Evolutionary conservation across 2,888 invertebrate genomes (phyloP).

Genomic region (Latrodectus elegans): DNA sequence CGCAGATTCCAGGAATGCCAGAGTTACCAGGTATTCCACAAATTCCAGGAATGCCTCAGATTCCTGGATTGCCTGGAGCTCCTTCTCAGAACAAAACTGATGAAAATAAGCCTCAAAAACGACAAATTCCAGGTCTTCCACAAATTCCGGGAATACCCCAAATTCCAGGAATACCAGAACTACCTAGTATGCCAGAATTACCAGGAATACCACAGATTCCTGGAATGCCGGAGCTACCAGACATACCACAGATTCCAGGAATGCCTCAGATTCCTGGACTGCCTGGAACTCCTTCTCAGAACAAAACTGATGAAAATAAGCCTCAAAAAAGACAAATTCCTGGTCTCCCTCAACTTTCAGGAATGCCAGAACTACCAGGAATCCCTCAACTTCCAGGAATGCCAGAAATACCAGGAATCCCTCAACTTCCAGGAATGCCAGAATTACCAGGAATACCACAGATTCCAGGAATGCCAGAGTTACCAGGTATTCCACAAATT

Average conservation of each 20-base stretch:
- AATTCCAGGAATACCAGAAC: slow-evolving; percentile 42
- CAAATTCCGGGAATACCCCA: slow-evolving; percentile 31
- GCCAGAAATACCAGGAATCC: slow-evolving; percentile 47
- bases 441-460: slow-evolving; percentile 27
- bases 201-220: slow-evolving; percentile 32
- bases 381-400: slow-evolving; percentile 25
- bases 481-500: slow-evolving; percentile 24
- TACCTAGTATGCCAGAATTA: slow-evolving; percentile 30
- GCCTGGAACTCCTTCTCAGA: neutral
- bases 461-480: slow-evolving; percentile 26
- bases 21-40: slow-evolving; percentile 1
- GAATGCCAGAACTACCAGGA: slow-evolving; percentile 47
- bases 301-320: neutral
- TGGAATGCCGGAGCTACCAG: neutral
- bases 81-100: slow-evolving; percentile 42
- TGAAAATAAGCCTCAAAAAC: neutral
- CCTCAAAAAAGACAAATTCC: neutral
- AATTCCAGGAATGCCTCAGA: neutral
- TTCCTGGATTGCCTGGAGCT: slow-evolving; percentile 36
- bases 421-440: slow-evolving; percentile 42
- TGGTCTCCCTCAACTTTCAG: neutral
- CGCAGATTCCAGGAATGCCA: slow-evolving; percentile 43
- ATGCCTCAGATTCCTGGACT: slow-evolving; percentile 23
- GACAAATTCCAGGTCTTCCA: slow-evolving; percentile 22
- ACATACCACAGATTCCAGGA: neutral